Base-by-base conservation (phyloP, 1,140 invertebrate genomes). In the Lethrus apterus region DNA sequence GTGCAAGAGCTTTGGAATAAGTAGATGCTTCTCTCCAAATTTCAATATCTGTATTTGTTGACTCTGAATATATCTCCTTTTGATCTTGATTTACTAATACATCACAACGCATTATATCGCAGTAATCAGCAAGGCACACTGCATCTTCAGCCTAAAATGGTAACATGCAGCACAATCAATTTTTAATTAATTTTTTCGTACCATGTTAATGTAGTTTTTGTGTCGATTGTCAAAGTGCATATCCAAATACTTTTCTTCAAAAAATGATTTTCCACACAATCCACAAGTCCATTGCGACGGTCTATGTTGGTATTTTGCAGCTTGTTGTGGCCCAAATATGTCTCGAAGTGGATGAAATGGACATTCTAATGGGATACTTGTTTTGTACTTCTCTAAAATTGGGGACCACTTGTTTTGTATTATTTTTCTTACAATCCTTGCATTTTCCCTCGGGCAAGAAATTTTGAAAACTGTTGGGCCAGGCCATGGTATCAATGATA, bases 71-170 rank as follows among this genome's bases (percentile, higher is more conserved):
- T 35, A 76, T 70, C 21, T 74, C 74, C 44, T 72, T 70, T 20
- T 76, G 71, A 54, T 87, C 83, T 58, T 84, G 79, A 38, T 80
- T 81, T 44, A 80, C 73, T 44, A 92, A 70, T 10, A 95, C 86
- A 62, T 93, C 87, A 69, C 91, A 96, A 48, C 93, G 77, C 81
- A 94, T 92, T 52, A 95, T 88, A 69, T 95, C 91, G 75, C 92
- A 96, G 64, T 87, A 94, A 64, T 94, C 89, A 30, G 89, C 87
- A 51, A 94, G 71, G 65, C 92, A 95, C 54, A 94, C 83, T 35
- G 88, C 82, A 63, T 93, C 88, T 69, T 91, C 85, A 26, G 81
- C 85, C 89, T 93, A 59, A 34, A 55, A 54, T 1, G 23, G 15
- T 42, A 34, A 33, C n/a, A 15, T 4, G 9, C 10, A 18, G 23